A percentile compares a stretch with the other conserved stretches of the same genome.
These are phyloP conservation scores for Callyntrura sp. DNA, from an alignment of 2,888 invertebrate species.

Conservation along the genomic window DNA sequence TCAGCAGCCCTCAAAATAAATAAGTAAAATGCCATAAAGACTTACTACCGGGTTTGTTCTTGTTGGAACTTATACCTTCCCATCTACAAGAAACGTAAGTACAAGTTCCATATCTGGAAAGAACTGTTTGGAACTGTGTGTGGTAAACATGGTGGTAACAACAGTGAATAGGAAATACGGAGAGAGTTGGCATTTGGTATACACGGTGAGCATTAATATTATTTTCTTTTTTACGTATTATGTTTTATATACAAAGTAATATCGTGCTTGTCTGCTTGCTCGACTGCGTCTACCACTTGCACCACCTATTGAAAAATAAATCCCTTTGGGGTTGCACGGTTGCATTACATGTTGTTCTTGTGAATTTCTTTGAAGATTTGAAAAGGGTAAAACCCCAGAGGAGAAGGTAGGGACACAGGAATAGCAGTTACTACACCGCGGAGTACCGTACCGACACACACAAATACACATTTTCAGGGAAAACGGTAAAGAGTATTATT, in stretches of 20 bases:
- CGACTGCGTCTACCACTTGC: slow-evolving; percentile 39
- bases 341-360: slow-evolving; percentile 63
- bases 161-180: background rate
- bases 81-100: too few relatives aligned
- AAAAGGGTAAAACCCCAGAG: slow-evolving; percentile 52
- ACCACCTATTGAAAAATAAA: slow-evolving; percentile 68
- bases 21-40: slow-evolving; percentile 63
- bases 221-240: slow-evolving; percentile 46
- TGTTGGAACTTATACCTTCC: too few relatives aligned
- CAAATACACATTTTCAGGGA: too few relatives aligned
- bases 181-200: background rate
- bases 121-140: too few relatives aligned
- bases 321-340: slow-evolving; percentile 67
- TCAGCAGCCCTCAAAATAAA: slow-evolving; percentile 72
- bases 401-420: slow-evolving; percentile 29
- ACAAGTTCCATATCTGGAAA: too few relatives aligned
- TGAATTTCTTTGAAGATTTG: slow-evolving; percentile 65
- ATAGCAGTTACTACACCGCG: too few relatives aligned
- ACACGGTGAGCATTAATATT: background rate
- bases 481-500: slow-evolving; percentile 43
- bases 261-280: slow-evolving; percentile 53
- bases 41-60: slow-evolving; percentile 6
- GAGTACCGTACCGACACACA: too few relatives aligned
- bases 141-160: background rate
- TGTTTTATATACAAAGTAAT: slow-evolving; percentile 39